Evolutionary conservation across 2,797 vertebrate species (phyloP).

Genomic region (Arnoldichthys spilopterus): DNA sequence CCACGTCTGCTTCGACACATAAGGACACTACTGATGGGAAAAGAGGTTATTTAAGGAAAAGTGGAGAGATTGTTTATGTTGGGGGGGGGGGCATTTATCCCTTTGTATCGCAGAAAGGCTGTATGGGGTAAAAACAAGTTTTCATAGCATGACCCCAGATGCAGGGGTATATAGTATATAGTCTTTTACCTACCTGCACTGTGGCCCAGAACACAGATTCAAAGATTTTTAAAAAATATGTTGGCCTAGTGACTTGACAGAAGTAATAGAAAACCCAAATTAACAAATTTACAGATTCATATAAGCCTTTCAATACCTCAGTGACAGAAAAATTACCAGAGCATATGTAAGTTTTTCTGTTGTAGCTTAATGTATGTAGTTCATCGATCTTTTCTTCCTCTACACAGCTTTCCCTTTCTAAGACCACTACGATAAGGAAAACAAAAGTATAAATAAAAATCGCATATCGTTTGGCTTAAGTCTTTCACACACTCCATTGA

Average conservation of each 20-base stretch:
- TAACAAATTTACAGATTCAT: background rate
- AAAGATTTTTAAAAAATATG: background rate
- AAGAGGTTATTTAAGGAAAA: slow-evolving; percentile 30
- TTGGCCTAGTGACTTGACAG: background rate
- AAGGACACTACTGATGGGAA: slow-evolving; percentile 23
- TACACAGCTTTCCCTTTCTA: background rate
- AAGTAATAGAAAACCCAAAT: too few relatives aligned
- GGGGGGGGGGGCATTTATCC: slow-evolving; percentile 17
- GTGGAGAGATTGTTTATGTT: slow-evolving; percentile 37
- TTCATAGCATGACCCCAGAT: slow-evolving; percentile 27
- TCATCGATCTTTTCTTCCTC: background rate
- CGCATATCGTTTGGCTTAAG: background rate
- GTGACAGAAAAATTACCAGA: background rate
- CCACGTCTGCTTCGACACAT: slow-evolving; percentile 64
- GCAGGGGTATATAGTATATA: background rate
- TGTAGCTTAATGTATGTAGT: background rate
- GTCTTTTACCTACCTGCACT: background rate
- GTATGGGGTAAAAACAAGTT: slow-evolving; percentile 24
- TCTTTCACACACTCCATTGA: too few relatives aligned
- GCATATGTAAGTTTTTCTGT: background rate
- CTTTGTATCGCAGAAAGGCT: slow-evolving; percentile 31
- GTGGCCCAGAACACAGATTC: background rate
- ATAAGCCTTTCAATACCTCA: background rate
- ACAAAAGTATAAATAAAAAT: background rate
- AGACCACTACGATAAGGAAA: background rate